Evolutionary conservation across 2,888 invertebrate genomes (phyloP), one percentile per base, ranked within the genome.

Genomic region (Acanthopleura granulata): DNA sequence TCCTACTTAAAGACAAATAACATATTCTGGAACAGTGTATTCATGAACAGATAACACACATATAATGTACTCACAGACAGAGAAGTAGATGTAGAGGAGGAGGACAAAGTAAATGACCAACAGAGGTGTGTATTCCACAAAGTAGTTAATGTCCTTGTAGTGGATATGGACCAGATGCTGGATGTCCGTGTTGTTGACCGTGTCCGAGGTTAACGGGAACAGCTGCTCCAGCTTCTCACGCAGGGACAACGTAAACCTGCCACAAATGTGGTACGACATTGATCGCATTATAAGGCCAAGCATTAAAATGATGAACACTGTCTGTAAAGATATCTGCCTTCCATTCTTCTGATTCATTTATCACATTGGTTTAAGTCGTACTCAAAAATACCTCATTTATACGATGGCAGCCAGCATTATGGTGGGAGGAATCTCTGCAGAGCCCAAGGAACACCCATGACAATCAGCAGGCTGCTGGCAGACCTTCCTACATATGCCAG

Each of bases 1-100:
- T n/a, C n/a, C n/a, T 40, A 40, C 40, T 40, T 9, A 40, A 3
- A 40, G 40, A 40, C 3, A 40, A 9, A 40, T 40, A 40, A 40
- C 40, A 40, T 40, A 40, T 9, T 40, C 40, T 6, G 4, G 40
- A 9, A 3, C 40, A 6, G 12, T 25, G 25, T 25, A 61, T 12
- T 22, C 61, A 61, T 12, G 11, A 6, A 61, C 61, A 61, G 61
- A 62, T n/a, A n/a, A 61, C 61, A 61, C 11, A 25, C 61, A 6
- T 12, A 40, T 40, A 40, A 40, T 40, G 40, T 80, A 90, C 91
- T 91, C 87, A 82, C 97, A 93, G 51, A 98, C 95, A 30, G 97
- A 97, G 90, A 97, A 98, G 88, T 98, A 98, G 49, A 98, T 94
- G 88, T 98, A 99, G 30, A 97, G 92, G 88, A 98, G 97, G 49